Evolutionary conservation across 2,797 vertebrate species (phyloP).

Genomic region (Gymnoscopelus microlampas): DNA sequence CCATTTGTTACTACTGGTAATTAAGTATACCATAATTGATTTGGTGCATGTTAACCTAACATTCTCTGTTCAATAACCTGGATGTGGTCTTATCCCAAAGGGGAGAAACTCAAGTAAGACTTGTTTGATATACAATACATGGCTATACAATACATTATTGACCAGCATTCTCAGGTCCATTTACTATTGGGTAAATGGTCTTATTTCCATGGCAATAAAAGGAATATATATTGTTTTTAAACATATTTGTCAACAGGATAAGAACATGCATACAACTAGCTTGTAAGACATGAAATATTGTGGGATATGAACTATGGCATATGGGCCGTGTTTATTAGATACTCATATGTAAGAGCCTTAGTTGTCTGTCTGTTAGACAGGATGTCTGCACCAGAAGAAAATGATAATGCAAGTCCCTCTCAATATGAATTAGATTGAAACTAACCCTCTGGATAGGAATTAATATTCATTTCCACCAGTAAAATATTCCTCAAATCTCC

Average conservation of each 20-base stretch:
- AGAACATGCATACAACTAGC: constrained; percentile 17
- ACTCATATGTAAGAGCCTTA: constrained; percentile 36
- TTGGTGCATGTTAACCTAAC: not conserved
- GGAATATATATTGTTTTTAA: constrained; percentile 31
- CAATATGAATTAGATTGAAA: not conserved
- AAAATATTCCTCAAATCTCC: not conserved
- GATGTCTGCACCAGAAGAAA: constrained; percentile 12
- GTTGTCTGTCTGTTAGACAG: constrained; percentile 50
- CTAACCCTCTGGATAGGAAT: not conserved
- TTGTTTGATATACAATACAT: not conserved
- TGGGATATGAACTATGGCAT: too few relatives aligned
- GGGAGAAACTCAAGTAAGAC: not conserved
- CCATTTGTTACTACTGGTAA: not conserved
- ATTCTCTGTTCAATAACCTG: not conserved
- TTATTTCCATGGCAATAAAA: constrained; percentile 39
- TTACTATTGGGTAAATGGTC: constrained; percentile 44
- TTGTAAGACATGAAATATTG: not conserved
- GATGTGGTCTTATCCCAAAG: not conserved
- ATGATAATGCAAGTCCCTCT: constrained; percentile 29
- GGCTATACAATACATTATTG: not conserved
- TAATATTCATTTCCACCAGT: constrained; percentile 3
- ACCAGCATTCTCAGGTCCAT: constrained; percentile 5
- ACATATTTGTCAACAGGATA: constrained; percentile 15
- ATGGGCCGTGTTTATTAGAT: constrained; percentile 17
- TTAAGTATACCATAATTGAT: not conserved